Evolutionary conservation across 2,797 vertebrate species (phyloP), one percentile per base, ranked within the genome.

Genomic region (Chaunax sp.): DNA sequence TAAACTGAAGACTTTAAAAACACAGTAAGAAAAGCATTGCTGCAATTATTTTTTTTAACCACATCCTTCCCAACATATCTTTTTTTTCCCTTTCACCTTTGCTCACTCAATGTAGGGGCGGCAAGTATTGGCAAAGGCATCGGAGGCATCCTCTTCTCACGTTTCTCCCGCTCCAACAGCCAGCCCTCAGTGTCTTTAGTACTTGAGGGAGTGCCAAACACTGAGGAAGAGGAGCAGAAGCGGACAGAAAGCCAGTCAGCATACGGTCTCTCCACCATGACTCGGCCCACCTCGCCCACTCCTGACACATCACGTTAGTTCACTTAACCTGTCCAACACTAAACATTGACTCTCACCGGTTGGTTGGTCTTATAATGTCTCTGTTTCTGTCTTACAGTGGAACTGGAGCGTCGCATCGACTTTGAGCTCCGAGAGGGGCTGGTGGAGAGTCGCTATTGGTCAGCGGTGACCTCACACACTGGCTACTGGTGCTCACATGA

Each of bases 391-490:
- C 51, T 89, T 78, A 2, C 81, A 98, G 97, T 96, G 93, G 97
- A 99, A 65, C 84, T 99, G 94, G 96, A 99, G 87, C 95, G 95
- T 64, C 95, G 98, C 73, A 94, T 99, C 3, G 98, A 99, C 90
- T 99, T 96, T 46, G 98, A 99, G 88, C 96, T 99, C 66, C 91
- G 97, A 75, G 98, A 99, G 88, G 97, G 98, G 71, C 85, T 99
- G 13, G 98, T 99, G 89, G 97, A 99, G 89, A 99, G 96, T 88
- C 95, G 98, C 75, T 99, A 98, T 73, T 99, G 97, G 98, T 99
- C 98, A 0, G 96, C 97, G 0, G 97, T 99, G 89, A 99, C 98
- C 0, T 99, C 98, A 0, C 98, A 99, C 90, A 99, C 98, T 15
- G 95, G 96, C 68, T 99, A 99, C 62, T 99, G 98, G 98, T 97